phyloP scores from a whole-genome alignment of 2,113 vertebrate species.

The Ranitomeya imitator region DNA sequence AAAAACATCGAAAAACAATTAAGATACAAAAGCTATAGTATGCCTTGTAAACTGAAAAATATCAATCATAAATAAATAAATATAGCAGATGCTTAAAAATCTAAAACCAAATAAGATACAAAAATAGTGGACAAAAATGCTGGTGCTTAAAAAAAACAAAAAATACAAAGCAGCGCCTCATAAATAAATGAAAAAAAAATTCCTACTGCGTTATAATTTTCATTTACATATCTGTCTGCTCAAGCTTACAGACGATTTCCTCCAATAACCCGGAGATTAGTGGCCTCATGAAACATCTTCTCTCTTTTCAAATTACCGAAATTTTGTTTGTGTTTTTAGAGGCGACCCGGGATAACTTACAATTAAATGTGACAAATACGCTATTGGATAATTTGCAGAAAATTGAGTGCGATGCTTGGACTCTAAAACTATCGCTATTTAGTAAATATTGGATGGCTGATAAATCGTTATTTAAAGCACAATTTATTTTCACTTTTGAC shows the following conservation, averaged over 20 bases:
- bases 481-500: slow-evolving; percentile 51
- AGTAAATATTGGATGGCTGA: slow-evolving; percentile 40
- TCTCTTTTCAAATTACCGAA: slow-evolving; percentile 32
- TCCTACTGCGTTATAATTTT: slow-evolving; percentile 19
- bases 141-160: neutral
- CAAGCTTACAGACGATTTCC: slow-evolving; percentile 37
- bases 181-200: slow-evolving; percentile 53
- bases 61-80: neutral
- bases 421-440: slow-evolving; percentile 45
- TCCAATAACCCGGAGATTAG: slow-evolving; percentile 44
- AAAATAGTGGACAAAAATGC: neutral
- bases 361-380: slow-evolving; percentile 58
- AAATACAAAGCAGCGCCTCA: neutral
- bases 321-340: slow-evolving; percentile 22
- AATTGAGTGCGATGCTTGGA: slow-evolving; percentile 51
- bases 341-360: slow-evolving; percentile 9
- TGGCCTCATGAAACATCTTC: slow-evolving; percentile 33
- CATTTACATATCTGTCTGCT: slow-evolving; percentile 45
- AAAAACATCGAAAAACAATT: neutral
- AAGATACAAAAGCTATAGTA: neutral
- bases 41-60: neutral
- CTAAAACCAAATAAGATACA: neutral
- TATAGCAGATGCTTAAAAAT: neutral
- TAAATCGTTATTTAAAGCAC: slow-evolving; percentile 54
- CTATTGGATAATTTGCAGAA: slow-evolving; percentile 53